Evolutionary conservation across 35 echinoderm and acorn worm genomes (phyloP), one percentile per base, ranked within the genome.

Genomic region (Heliocidaris tuberculata): DNA sequence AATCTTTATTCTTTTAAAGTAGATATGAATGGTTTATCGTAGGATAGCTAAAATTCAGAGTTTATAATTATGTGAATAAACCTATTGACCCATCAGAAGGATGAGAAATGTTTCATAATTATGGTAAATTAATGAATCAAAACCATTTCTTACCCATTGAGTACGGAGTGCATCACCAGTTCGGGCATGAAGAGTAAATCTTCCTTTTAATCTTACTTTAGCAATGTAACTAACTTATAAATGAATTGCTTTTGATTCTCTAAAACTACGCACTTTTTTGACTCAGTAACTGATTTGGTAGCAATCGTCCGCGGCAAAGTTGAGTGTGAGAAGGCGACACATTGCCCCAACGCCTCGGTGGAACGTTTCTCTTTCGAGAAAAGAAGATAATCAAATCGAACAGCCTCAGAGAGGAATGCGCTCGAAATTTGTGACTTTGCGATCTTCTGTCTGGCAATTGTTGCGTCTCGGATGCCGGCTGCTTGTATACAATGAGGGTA

Each of bases 361-460:
- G 17, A 78, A 78, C 65, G 27, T 78, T 78, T 78, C 65, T 19
- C 65, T 78, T 78, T 78, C 4, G 65, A 78, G 65, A 78, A 78
- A 78, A 78, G n/a, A 24, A 78, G 19, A 5, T 78, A 78, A 78
- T 78, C 65, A n/a, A 78, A 78, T 78, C 21, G 19, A 78, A 78
- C 65, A 78, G 21, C 0, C 27, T 6, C 65, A 24, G 17, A 78
- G 65, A 78, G 65, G 65, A 78, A 78, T 78, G 65, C 27, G 21
- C 27, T 78, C 17, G 65, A 78, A 78, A 78, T 78, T 78, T 78
- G 65, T 78, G 65, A 78, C 65, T 78, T 78, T 78, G 65, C 65
- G 27, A 21, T 5, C 65, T 21, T 78, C 21, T 78, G 65, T 78
- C 65, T 78, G 65, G 19, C 65, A 78, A 78, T 78, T 78, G 65